These are phyloP conservation scores for Halcyon smyrnensis DNA, from an alignment of 2,797 vertebrate genomes.

Conservation along the genomic window DNA sequence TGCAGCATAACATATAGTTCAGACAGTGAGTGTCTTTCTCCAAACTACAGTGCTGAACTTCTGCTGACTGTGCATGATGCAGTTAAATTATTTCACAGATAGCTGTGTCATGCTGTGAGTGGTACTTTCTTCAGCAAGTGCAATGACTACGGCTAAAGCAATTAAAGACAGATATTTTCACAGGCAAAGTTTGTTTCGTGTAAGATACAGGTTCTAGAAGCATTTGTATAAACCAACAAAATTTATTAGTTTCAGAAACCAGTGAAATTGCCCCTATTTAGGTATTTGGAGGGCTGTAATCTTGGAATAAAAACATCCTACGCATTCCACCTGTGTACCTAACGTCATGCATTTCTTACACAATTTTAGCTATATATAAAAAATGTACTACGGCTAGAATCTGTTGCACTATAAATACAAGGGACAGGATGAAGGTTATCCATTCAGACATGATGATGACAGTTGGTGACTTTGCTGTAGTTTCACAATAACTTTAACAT, in stretches of 20 bases:
- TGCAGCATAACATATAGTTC: neutral
- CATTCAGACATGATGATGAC: neutral
- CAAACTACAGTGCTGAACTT: neutral
- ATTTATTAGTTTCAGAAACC: neutral
- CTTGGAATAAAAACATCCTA: neutral
- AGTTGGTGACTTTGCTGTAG: neutral
- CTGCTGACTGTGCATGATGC: neutral
- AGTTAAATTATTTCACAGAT: conserved; percentile 7
- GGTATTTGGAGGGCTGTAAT: neutral
- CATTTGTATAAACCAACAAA: neutral
- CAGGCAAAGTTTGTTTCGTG: neutral
- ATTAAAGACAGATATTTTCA: conserved; percentile 7
- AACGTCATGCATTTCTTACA: neutral
- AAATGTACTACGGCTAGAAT: neutral
- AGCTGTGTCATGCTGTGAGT: conserved; percentile 8
- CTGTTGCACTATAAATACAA: neutral
- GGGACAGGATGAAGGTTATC: neutral
- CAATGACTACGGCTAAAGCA: neutral
- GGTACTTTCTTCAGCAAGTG: neutral
- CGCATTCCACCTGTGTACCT: neutral
- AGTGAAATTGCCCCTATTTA: neutral
- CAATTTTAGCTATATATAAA: neutral
- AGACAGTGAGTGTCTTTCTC: neutral
- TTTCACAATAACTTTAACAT: neutral
- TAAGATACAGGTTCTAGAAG: neutral